Conservation (phyloP, 2,113 vertebrate genomes). For the western clawed frog (Xenopus tropicalis) region UCB_Xtro_10.0 CM004448.2:14455001-14455500, state of each 20-base stretch:
- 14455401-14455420: slow-evolving; percentile 73
- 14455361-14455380: slow-evolving; percentile 46
- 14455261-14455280: slow-evolving; percentile 46
- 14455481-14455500: neutral
- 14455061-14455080: too few species aligned
- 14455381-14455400: neutral
- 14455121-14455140: too few species aligned
- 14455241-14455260: slow-evolving; percentile 24
- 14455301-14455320: slow-evolving; percentile 64
- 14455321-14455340: slow-evolving; percentile 61
- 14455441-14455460: slow-evolving; percentile 59
- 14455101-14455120: too few species aligned
- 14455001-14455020: too few species aligned
- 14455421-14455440: slow-evolving; percentile 59
- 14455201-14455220: too few species aligned
- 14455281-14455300: slow-evolving; percentile 65
- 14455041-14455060: too few species aligned
- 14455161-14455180: too few species aligned
- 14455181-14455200: too few species aligned
- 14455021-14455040: too few species aligned
- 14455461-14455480: slow-evolving; percentile 56
- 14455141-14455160: too few species aligned
- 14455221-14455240: too few species aligned
- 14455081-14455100: too few species aligned
- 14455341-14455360: slow-evolving; percentile 60